These are phyloP conservation scores for Phaetusa simplex DNA, from an alignment of 2,113 vertebrate genomes.

Conservation along the genomic window DNA sequence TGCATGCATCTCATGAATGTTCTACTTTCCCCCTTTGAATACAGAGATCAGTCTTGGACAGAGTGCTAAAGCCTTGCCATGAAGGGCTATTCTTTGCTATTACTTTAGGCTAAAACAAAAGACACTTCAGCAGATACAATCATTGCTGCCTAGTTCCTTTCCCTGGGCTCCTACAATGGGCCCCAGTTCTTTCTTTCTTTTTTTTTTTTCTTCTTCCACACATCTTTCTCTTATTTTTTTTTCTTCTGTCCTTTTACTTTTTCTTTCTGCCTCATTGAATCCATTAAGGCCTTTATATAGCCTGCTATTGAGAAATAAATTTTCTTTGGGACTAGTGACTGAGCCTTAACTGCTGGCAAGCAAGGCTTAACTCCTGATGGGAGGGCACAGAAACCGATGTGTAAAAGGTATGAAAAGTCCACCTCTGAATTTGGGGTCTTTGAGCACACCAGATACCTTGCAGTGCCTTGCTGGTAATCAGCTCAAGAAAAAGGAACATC, in stretches of 20 bases:
- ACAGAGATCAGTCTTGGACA: slow-evolving; percentile 87
- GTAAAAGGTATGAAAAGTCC: background rate
- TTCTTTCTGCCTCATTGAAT: slow-evolving; percentile 86
- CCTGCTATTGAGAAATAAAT: slow-evolving; percentile 75
- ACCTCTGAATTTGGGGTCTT: background rate
- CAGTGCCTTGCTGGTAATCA: background rate
- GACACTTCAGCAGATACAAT: slow-evolving; percentile 88
- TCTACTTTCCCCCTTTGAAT: slow-evolving; percentile 92
- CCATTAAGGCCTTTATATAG: slow-evolving; percentile 78
- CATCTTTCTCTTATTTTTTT: slow-evolving; percentile 75
- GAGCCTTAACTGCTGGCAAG: slow-evolving; percentile 62
- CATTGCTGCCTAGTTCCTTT: slow-evolving; percentile 80
- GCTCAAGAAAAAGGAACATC: background rate
- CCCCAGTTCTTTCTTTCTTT: slow-evolving; percentile 70
- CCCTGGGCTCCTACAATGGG: slow-evolving; percentile 80
- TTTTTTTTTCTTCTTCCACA: slow-evolving; percentile 75
- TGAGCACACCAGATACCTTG: background rate
- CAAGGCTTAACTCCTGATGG: slow-evolving; percentile 56
- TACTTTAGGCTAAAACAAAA: slow-evolving; percentile 89
- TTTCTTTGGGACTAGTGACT: slow-evolving; percentile 66
- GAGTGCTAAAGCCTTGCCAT: slow-evolving; percentile 79
- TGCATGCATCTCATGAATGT: slow-evolving; percentile 96
- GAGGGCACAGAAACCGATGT: background rate
- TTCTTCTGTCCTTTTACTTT: slow-evolving; percentile 72
- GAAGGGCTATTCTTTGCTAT: slow-evolving; percentile 84